phyloP scores from a whole-genome alignment of 2,113 vertebrate species.

The Rattus rattus region DNA sequence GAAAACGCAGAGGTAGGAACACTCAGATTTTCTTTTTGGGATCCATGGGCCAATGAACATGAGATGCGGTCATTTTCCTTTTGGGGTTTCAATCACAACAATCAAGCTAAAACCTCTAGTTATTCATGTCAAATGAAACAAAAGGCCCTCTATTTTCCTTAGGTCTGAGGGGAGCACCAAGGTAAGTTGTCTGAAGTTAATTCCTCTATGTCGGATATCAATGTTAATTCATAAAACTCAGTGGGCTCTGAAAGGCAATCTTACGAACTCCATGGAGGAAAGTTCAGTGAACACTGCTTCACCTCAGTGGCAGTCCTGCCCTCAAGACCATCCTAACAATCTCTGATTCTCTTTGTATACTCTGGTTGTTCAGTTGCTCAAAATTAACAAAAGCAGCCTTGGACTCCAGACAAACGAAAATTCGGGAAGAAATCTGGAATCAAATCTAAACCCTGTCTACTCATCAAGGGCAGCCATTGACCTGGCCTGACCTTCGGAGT shows the following conservation, averaged over 20 bases:
- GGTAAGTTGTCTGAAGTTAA: conserved; percentile 5
- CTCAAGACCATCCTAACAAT: neutral
- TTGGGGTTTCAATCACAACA: conserved; percentile 14
- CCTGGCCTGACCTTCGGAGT: neutral
- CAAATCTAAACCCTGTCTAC: neutral
- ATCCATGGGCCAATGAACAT: neutral
- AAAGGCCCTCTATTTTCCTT: conserved; percentile 30
- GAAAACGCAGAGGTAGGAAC: conserved; percentile 65
- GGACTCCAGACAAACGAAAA: conserved; percentile 33
- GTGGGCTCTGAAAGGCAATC: neutral
- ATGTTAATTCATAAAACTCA: conserved; percentile 3
- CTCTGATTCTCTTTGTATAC: neutral
- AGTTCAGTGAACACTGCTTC: neutral
- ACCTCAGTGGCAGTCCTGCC: neutral
- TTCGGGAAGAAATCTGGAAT: neutral
- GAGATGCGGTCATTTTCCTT: conserved; percentile 10
- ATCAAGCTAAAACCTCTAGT: conserved; percentile 9
- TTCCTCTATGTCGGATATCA: neutral
- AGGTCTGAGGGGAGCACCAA: neutral
- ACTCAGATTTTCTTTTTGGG: conserved; percentile 21
- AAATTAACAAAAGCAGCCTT: conserved; percentile 1
- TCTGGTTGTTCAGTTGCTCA: neutral
- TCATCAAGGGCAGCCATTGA: neutral
- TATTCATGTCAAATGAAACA: conserved; percentile 27
- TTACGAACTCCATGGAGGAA: neutral